Evolutionary conservation across 2,888 invertebrate genomes (phyloP), one percentile per base, ranked within the genome.

Genomic region (Ellobium chinense): DNA sequence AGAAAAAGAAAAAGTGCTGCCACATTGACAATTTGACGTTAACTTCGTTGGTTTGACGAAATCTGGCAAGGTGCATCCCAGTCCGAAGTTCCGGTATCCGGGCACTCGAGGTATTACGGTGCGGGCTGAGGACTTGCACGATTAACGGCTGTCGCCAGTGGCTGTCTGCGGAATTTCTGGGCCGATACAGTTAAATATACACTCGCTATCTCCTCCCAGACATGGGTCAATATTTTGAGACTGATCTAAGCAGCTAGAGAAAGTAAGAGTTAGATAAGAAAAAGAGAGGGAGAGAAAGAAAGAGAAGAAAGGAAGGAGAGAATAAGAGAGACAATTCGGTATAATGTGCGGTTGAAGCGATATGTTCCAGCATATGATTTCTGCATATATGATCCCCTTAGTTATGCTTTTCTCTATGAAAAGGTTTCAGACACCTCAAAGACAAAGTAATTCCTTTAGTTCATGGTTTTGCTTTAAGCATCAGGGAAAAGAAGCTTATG

Each of bases 121-220:
- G 5, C 66, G n/a, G 58, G 12, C 18, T 21, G 36, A 37, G 54
- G 58, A 54, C 36, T 4, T 3, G 27, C 29, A 9, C 39, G 77
- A 77, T 68, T 77, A 77, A 29, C n/a, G 29, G 18, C 58, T 68
- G 77, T 77, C 77, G 77, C 77, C 77, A 77, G 56, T 14, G 34
- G 68, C 37, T 56, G 66, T 77, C 77, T 58, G 66, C 29, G 66
- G 63, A 74, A 74, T 74, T 74, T 62, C 9, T 21, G 4, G 27
- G 34, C 34, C 7, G 46, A n/a, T 29, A 18, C 27, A 14, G 46
- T 36, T 24, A 46, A 46, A 7, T 18, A 18, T 46, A 46, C 46
- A 7, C 46, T 7, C 46, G 9, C 7, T 46, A 46, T 18, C 46
- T 18, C 46, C 9, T 7, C 18, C 18, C 18, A 12, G 9, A 46